Evolutionary conservation across 2,797 vertebrate genomes (phyloP).

Genomic region (Myotis pilosus): DNA sequence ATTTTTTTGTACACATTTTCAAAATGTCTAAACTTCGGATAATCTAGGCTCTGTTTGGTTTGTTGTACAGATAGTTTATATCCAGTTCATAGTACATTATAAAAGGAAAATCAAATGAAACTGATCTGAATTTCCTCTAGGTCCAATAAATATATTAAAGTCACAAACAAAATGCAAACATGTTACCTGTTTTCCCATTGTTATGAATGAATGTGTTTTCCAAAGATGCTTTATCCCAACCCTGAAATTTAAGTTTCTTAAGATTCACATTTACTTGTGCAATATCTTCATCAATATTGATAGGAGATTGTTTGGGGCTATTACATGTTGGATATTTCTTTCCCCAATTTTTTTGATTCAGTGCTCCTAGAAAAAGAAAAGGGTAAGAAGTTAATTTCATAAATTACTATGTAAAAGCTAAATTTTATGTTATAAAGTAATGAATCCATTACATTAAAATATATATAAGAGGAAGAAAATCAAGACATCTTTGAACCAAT

Average conservation of each 20-base stretch:
- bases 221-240: conserved; percentile 89
- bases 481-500: neutral
- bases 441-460: neutral
- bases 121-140: neutral
- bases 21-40: conserved; percentile 55
- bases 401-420: neutral
- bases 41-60: conserved; percentile 21
- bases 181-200: conserved; percentile 95
- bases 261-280: conserved; percentile 94
- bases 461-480: neutral
- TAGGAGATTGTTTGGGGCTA: conserved; percentile 95
- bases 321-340: conserved; percentile 96
- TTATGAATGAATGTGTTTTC: conserved; percentile 92
- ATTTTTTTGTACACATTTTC: conserved; percentile 48
- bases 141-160: conserved; percentile 43
- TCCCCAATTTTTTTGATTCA: conserved; percentile 96
- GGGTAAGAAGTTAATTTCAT: neutral
- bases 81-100: neutral
- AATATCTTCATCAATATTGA: conserved; percentile 95
- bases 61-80: neutral
- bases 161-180: conserved; percentile 24
- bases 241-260: conserved; percentile 92
- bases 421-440: neutral
- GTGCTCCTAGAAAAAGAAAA: conserved; percentile 86
- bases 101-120: conserved; percentile 37